A percentile compares a stretch with the other conserved stretches of the same genome.
Conservation (phyloP, 2,113 vertebrate genomes). For the Cavia aperea region DNA sequence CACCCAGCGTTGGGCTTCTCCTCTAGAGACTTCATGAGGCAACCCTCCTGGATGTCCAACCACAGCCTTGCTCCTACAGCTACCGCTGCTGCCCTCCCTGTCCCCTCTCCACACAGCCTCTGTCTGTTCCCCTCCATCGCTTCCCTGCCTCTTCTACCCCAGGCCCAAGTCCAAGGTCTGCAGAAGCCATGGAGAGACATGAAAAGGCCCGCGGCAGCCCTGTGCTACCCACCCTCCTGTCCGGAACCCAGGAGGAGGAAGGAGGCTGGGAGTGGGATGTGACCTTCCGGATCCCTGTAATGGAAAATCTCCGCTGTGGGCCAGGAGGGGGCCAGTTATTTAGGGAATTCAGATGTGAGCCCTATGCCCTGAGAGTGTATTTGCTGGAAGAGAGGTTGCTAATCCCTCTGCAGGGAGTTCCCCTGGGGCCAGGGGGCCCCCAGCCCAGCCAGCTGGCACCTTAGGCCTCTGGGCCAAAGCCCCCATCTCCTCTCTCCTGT, state of each 20-base stretch:
- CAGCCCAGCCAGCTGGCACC: background rate
- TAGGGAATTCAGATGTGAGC: constrained; percentile 54
- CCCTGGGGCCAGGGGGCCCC: background rate
- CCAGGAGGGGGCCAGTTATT: constrained; percentile 23
- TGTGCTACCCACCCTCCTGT: background rate
- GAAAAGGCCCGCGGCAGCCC: background rate
- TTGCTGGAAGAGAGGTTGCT: constrained; percentile 10
- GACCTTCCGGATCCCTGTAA: constrained; percentile 30
- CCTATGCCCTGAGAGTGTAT: constrained; percentile 29
- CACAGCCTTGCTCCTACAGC: background rate
- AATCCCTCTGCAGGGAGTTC: constrained; percentile 44
- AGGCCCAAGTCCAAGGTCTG: background rate
- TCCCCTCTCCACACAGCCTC: background rate
- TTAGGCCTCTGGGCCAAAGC: background rate
- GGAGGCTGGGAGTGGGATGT: background rate
- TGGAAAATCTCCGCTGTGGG: constrained; percentile 59
- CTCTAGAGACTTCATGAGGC: background rate
- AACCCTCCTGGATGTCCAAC: background rate
- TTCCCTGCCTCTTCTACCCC: background rate
- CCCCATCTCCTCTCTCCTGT: background rate
- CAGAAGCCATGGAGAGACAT: background rate
- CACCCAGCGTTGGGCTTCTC: background rate
- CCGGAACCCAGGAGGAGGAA: background rate
- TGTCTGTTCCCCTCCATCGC: background rate
- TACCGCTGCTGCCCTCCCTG: background rate